phyloP scores from a whole-genome alignment of 2,113 vertebrate genomes.

The Montifringilla adamsi region DNA sequence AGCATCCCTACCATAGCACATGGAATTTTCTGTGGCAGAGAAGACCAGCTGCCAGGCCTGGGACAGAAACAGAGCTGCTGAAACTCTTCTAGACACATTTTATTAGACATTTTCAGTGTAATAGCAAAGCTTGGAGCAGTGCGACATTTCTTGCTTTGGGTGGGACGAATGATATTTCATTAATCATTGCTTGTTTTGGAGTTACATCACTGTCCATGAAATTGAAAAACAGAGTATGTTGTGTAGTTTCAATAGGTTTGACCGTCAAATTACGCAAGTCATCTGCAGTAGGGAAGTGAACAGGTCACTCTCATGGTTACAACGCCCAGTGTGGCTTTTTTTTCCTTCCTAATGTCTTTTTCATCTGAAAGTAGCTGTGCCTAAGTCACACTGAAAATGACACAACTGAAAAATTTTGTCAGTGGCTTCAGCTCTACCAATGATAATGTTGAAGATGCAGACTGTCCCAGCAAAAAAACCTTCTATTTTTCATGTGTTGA shows the following conservation, averaged over 20 bases:
- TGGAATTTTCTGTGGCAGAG: neutral
- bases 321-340: neutral
- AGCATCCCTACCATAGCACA: neutral
- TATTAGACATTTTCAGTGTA: neutral
- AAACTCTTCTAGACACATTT: neutral
- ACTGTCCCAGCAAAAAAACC: neutral
- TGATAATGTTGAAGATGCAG: neutral
- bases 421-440: neutral
- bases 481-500: neutral
- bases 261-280: neutral
- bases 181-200: slow-evolving; percentile 51
- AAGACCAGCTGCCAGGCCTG: neutral
- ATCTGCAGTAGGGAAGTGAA: neutral
- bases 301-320: neutral
- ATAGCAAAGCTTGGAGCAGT: neutral
- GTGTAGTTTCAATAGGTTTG: neutral
- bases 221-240: slow-evolving; percentile 13
- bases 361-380: neutral
- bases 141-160: slow-evolving; percentile 32
- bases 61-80: neutral
- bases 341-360: neutral
- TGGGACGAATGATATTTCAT: slow-evolving; percentile 10
- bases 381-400: neutral
- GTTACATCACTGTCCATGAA: slow-evolving; percentile 32
- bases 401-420: neutral